Conservation (phyloP, 2,113 vertebrate species). For the Stercorarius parasiticus region DNA sequence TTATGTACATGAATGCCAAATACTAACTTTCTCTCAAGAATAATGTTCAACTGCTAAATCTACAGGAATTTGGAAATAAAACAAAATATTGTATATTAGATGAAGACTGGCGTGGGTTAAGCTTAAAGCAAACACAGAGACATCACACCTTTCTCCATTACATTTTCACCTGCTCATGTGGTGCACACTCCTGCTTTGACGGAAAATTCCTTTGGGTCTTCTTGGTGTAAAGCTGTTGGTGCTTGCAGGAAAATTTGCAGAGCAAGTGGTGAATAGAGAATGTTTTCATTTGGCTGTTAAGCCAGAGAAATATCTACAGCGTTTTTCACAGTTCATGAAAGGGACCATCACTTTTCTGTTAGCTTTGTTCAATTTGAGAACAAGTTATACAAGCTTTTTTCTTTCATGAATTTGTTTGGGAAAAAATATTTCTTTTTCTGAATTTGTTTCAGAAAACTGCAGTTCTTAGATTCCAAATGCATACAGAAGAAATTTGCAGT, state of each 20-base stretch:
- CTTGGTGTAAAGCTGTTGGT: constrained; percentile 52
- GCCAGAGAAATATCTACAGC: constrained; percentile 5
- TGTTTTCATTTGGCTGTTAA: constrained; percentile 26
- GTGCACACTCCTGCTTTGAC: constrained; percentile 26
- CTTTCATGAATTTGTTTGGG: not conserved
- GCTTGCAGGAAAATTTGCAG: constrained; percentile 42
- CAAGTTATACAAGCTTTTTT: not conserved
- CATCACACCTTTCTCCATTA: constrained; percentile 52
- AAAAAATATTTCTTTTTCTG: not conserved
- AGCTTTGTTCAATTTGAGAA: constrained; percentile 21
- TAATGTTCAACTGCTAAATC: not conserved
- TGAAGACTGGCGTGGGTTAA: constrained; percentile 33
- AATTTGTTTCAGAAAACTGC: not conserved
- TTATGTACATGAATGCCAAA: not conserved
- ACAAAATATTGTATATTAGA: not conserved
- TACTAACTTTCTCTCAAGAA: not conserved
- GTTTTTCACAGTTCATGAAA: constrained; percentile 32
- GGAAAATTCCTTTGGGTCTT: constrained; percentile 49
- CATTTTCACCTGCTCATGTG: constrained; percentile 62
- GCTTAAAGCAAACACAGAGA: not conserved
- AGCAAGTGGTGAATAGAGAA: constrained; percentile 7
- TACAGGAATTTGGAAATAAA: not conserved
- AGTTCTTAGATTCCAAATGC: not conserved
- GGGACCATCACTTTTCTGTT: constrained; percentile 14
- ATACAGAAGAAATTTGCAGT: not conserved